Evolutionary conservation across 2,113 vertebrate species (phyloP).

Genomic region (Dinomys branickii): DNA sequence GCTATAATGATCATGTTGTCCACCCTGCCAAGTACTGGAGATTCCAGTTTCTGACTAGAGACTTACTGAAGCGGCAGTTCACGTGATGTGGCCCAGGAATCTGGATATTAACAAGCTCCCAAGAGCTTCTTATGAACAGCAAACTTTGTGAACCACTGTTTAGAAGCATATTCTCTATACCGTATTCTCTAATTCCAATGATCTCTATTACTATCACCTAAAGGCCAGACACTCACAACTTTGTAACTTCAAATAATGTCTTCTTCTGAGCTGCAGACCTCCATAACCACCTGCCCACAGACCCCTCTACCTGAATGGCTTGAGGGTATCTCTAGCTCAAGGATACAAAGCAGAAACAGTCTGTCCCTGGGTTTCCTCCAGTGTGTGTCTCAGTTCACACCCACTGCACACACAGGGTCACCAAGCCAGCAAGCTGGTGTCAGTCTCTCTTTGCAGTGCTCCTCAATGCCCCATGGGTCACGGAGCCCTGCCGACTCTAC

Average conservation of each 20-base stretch:
- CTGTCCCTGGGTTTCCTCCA: neutral
- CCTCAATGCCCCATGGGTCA: neutral
- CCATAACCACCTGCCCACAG: neutral
- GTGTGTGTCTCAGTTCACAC: neutral
- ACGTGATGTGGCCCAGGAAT: neutral
- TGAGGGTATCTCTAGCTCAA: neutral
- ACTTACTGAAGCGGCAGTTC: neutral
- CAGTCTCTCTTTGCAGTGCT: neutral
- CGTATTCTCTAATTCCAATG: neutral
- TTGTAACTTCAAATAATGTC: neutral
- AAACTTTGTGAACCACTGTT: neutral
- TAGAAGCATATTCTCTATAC: neutral
- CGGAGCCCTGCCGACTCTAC: neutral
- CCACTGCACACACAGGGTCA: neutral
- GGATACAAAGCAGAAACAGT: neutral
- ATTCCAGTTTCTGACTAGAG: neutral
- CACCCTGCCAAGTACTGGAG: neutral
- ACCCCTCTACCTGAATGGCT: neutral
- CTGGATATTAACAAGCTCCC: neutral
- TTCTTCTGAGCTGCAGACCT: neutral
- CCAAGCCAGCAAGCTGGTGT: neutral
- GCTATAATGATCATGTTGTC: neutral
- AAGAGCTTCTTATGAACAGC: neutral
- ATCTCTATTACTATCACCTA: neutral
- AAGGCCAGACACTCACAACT: neutral